Percentiles rank a stretch among this genome's conserved stretches.
Evolutionary conservation across 2,888 invertebrate genomes (phyloP).

Genomic region (Lithophane socia): DNA sequence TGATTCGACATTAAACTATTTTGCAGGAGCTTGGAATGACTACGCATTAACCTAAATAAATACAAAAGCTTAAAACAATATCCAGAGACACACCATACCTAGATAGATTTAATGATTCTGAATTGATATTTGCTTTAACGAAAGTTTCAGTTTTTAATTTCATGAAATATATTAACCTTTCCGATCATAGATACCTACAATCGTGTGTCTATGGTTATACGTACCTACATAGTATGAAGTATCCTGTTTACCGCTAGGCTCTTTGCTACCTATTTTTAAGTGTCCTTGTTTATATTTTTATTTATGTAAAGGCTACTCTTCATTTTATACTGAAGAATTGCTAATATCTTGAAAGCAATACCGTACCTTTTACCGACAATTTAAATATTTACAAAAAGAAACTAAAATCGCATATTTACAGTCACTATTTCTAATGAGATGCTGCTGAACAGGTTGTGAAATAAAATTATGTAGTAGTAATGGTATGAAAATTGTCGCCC

Average conservation of each 20-base stretch:
- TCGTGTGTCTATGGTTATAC: neutral
- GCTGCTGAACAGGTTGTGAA: too few species aligned
- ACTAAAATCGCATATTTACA: too few species aligned
- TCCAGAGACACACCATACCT: too few species aligned
- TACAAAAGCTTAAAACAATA: neutral
- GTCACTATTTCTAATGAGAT: too few species aligned
- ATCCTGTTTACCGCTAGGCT: neutral
- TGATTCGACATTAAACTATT: neutral
- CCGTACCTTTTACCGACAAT: too few species aligned
- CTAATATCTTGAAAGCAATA: slow-evolving; percentile 1
- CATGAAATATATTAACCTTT: neutral
- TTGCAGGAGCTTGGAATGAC: neutral
- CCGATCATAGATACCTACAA: neutral
- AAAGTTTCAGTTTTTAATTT: neutral
- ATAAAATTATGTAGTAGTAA: too few species aligned
- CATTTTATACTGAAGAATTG: neutral
- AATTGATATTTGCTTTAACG: too few species aligned
- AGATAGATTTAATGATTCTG: neutral
- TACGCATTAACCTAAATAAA: too few species aligned
- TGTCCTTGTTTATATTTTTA: neutral
- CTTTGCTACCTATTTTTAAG: neutral
- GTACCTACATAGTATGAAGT: too few species aligned
- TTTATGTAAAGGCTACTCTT: neutral
- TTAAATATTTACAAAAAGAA: too few species aligned
- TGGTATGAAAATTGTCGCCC: too few species aligned